Conservation (phyloP, 1,140 invertebrate genomes). For the Dreissena polymorpha region DNA sequence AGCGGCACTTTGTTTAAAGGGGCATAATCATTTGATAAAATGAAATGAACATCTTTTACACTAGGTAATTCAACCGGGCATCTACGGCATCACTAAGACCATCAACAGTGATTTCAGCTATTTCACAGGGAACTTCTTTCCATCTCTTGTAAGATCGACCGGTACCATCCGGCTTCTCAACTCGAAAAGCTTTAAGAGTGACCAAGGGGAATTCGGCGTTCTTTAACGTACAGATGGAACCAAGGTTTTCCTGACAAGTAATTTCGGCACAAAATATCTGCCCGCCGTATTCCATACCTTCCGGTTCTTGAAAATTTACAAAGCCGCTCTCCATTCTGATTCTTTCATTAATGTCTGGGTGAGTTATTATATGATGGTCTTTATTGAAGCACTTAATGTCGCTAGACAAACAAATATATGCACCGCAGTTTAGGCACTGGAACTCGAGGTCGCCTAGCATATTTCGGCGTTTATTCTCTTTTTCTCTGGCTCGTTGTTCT, state of each 20-base stretch:
- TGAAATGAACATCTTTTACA: too few species aligned
- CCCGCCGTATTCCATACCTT: not conserved
- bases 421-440: too few species aligned
- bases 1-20: too few species aligned
- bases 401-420: too few species aligned
- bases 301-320: not conserved
- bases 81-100: not conserved
- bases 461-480: too few species aligned
- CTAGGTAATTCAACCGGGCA: too few species aligned
- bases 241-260: not conserved
- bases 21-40: too few species aligned
- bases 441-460: too few species aligned
- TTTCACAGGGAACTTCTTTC: not conserved
- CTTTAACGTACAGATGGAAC: not conserved
- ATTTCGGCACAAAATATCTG: not conserved
- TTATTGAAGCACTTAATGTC: not conserved
- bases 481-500: not conserved
- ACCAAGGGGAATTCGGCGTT: conserved; percentile 1
- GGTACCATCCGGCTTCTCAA: not conserved
- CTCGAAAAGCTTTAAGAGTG: not conserved
- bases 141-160: not conserved
- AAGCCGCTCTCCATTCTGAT: not conserved
- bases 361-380: not conserved
- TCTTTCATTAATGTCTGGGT: not conserved
- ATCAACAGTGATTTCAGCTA: not conserved